Base-by-base conservation (phyloP, 2,888 invertebrate genomes). In the Spisula solida region DNA sequence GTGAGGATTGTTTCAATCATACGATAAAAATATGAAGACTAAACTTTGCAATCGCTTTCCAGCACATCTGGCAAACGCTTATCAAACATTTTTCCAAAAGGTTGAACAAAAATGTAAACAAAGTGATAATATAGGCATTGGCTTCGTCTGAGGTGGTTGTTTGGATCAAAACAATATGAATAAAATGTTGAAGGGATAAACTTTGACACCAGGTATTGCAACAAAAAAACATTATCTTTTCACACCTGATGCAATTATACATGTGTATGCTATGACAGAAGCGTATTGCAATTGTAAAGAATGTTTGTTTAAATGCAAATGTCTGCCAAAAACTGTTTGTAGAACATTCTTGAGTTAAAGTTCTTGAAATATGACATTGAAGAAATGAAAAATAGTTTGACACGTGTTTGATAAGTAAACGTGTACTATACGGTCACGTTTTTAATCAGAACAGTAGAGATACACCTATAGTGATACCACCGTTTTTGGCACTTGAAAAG, bases 101-200 rank as follows among this genome's bases (percentile, higher is more conserved):
- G 60, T 25, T 75, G 10, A 75, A 75, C 31, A 75, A 70, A 34
- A 34, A 75, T 34, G 18, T 75, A 75, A 75, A 34, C 75, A 34
- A 14, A 16, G 31, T 75, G 75, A 75, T 75, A 34, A 31, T 34
- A 31, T 75, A 34, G 14, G 75, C 31, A 16, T 75, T 75, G 31
- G 75, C 5, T 41, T 31, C 31, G 34, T 31, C 31, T 75, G 31
- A 31, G 12, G n/a, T 75, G 29, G 14, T 16, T 75, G 6, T 75
- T 75, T 34, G 75, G 34, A 75, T 75, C 18, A 18, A 31, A 75
- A 75, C 31, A 34, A 34, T 31, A 25, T 41, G 41, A 25, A 60
- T 0, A 60, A 18, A 60, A 18, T 18, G n/a, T 1, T 18, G 31
- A 34, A 18, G 16, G 34, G 75, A 75, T 75, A 14, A 31, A 34